Evolutionary conservation across 2,888 invertebrate genomes (phyloP), one percentile per base, ranked within the genome.

Genomic region (Tethea ocularis): DNA sequence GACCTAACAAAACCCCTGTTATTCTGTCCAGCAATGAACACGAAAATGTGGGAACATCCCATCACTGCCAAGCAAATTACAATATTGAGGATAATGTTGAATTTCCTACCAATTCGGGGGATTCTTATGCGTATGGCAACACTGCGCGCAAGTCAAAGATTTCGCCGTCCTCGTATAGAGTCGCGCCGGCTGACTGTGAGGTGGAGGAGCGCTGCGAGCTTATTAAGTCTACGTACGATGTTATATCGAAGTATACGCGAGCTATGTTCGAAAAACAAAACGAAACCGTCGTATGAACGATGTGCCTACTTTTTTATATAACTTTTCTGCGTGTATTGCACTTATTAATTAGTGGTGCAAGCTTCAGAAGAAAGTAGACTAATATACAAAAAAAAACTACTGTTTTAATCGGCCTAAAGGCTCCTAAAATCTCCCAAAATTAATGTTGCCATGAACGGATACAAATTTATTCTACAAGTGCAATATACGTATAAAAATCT

Each of bases 11-110:
- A 96, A 75, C 98, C 98, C 0, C 89, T 99, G 6, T 80, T 99
- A 10, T 98, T 99, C 89, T 99, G 99, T 71, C 99, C 99, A 0
- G 98, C 99, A 0, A 99, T 99, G 99, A 99, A 99, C 84, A 99
- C 99, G 0, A 95, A 95, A 75, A 99, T 99, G 99, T 99, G 97
- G 95, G 94, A 83, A 72, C 87, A 82, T 57, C 62, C 87, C 3
- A 87, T 89, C 57, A 76, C 88, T 10, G 74, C 90, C 29, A 97
- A 57, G n/a, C n/a, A n/a, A n/a, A n/a, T n/a, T 90, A 83, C 72
- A 84, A 84, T 68, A 85, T 87, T 29, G 88, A 86, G 13, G 88
- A 85, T 52, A 70, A 83, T 51, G 73, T 75, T 7, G 84, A 82
- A 41, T 76, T 77, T 23, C 64, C 72, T 7, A 64, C 60, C 6